These are phyloP conservation scores for Coreius guichenoti DNA, from an alignment of 2,797 vertebrate species.

Conservation along the genomic window DNA sequence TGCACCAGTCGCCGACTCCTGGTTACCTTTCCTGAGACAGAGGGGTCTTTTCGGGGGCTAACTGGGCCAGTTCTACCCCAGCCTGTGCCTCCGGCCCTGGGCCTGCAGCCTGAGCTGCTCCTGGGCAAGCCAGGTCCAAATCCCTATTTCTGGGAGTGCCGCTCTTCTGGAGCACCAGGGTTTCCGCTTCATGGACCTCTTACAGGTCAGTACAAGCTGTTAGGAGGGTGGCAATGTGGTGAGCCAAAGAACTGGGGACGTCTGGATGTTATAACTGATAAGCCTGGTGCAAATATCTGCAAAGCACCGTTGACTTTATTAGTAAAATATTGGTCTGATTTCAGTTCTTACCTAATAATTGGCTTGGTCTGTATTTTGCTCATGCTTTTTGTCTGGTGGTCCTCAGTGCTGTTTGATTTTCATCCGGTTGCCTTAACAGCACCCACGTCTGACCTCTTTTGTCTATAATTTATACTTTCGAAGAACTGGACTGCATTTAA, in stretches of 20 bases:
- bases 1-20: slow-evolving; percentile 82
- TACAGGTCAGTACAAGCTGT: slow-evolving; percentile 81
- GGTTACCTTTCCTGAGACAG: slow-evolving; percentile 82
- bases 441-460: neutral
- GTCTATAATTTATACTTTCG: neutral
- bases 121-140: slow-evolving; percentile 79
- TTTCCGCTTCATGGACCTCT: slow-evolving; percentile 79
- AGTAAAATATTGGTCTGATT: neutral
- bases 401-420: slow-evolving; percentile 1
- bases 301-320: neutral
- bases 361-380: neutral
- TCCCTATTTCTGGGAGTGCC: slow-evolving; percentile 84
- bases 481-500: neutral
- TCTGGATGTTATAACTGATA: neutral
- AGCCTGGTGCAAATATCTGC: slow-evolving; percentile 57
- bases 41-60: slow-evolving; percentile 80
- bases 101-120: slow-evolving; percentile 82
- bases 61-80: slow-evolving; percentile 79
- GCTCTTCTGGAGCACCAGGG: slow-evolving; percentile 78
- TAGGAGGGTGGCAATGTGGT: slow-evolving; percentile 67
- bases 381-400: slow-evolving; percentile 11
- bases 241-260: slow-evolving; percentile 26
- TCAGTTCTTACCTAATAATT: neutral
- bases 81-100: slow-evolving; percentile 76
- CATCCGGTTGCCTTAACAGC: neutral